phyloP scores from a whole-genome alignment of 2,797 vertebrate genomes.

The Crax fasciolata region DNA sequence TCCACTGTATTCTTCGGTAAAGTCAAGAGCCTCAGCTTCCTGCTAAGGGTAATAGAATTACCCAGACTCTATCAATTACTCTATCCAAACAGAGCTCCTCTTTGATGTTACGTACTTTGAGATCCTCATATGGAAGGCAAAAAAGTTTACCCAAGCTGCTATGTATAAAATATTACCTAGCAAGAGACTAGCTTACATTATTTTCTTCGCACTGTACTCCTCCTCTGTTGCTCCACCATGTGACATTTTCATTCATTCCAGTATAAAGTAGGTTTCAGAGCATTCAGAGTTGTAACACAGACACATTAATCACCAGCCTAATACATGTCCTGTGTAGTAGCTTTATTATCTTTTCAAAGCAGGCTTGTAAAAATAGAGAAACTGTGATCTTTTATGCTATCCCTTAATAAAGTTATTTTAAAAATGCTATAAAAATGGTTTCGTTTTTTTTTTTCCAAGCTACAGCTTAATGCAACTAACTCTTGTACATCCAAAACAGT shows the following conservation, averaged over 20 bases:
- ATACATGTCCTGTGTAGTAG: constrained; percentile 61
- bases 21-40: not conserved
- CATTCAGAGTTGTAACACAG: constrained; percentile 17
- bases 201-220: constrained; percentile 27
- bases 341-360: constrained; percentile 75
- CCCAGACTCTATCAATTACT: constrained; percentile 34
- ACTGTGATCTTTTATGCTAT: constrained; percentile 75
- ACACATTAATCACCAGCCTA: constrained; percentile 69
- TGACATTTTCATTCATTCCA: constrained; percentile 67
- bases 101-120: constrained; percentile 49
- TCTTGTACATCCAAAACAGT: constrained; percentile 79
- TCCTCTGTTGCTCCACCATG: constrained; percentile 50
- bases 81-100: constrained; percentile 43
- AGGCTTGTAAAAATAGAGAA: constrained; percentile 71
- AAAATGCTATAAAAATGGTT: constrained; percentile 74
- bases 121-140: constrained; percentile 24
- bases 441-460: constrained; percentile 45
- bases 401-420: constrained; percentile 77
- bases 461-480: constrained; percentile 70
- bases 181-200: constrained; percentile 21
- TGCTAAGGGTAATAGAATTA: constrained; percentile 16
- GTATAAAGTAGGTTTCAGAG: constrained; percentile 42
- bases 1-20: not conserved
- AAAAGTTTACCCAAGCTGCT: not conserved
- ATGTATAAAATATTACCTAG: constrained; percentile 41